These are phyloP conservation scores for Drosophila percnosoma DNA, from an alignment of 2,888 invertebrate species.

Conservation along the genomic window DNA sequence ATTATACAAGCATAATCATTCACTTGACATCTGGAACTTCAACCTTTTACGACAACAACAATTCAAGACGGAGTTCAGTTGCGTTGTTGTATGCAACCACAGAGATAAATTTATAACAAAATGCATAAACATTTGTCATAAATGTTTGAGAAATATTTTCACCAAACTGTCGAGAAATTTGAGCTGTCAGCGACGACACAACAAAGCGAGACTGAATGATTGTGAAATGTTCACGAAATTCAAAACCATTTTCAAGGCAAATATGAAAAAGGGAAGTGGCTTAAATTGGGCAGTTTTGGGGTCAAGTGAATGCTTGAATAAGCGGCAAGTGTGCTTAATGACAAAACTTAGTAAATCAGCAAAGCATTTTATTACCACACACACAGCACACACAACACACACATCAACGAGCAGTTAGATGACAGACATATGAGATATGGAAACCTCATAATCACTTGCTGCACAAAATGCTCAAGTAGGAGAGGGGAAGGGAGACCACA, in stretches of 20 bases:
- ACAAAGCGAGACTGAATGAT: slow-evolving; percentile 35
- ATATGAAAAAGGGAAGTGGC: background rate
- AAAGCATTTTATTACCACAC: slow-evolving; percentile 69
- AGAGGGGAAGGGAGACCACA: slow-evolving; percentile 6
- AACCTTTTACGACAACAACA: background rate
- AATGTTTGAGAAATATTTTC: slow-evolving; percentile 41
- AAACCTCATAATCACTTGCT: slow-evolving; percentile 68
- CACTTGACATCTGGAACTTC: background rate
- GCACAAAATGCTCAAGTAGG: slow-evolving; percentile 45
- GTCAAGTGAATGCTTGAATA: slow-evolving; percentile 31
- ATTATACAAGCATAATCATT: background rate
- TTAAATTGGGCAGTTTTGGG: background rate
- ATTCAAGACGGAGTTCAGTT: background rate
- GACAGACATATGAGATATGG: slow-evolving; percentile 56
- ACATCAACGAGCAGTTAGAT: slow-evolving; percentile 40
- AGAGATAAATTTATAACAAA: slow-evolving; percentile 7
- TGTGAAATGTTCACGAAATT: slow-evolving; percentile 64
- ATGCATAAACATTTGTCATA: slow-evolving; percentile 22
- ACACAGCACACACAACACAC: slow-evolving; percentile 25
- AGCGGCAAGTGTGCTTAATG: slow-evolving; percentile 72
- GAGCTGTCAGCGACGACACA: slow-evolving; percentile 38
- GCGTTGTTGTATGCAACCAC: background rate
- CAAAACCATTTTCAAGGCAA: slow-evolving; percentile 56
- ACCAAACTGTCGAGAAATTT: slow-evolving; percentile 46
- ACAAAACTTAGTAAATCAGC: slow-evolving; percentile 75